phyloP scores from a whole-genome alignment of 2,113 vertebrate genomes.

The Pycnonotus jocosus region DNA sequence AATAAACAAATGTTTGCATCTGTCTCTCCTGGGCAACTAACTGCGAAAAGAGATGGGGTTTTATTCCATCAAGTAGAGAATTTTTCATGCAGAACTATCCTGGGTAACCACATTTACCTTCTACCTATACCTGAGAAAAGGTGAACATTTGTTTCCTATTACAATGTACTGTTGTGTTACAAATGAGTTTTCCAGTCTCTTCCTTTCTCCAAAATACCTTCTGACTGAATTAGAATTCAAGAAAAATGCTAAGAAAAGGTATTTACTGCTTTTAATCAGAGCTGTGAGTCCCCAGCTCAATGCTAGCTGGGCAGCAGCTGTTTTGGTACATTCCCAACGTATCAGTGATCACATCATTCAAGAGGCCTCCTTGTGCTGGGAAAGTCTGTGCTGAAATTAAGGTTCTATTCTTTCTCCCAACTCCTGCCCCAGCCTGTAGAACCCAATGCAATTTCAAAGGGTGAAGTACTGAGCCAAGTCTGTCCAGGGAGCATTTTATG shows the following conservation, averaged over 20 bases:
- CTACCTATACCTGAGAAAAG: background rate
- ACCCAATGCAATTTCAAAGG: background rate
- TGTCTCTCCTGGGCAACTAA: background rate
- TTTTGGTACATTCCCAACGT: background rate
- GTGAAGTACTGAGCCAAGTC: background rate
- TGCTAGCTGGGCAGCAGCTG: background rate
- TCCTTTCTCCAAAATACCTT: background rate
- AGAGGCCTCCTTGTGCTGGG: background rate
- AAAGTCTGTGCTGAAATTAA: background rate
- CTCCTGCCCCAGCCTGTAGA: background rate
- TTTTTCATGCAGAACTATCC: background rate
- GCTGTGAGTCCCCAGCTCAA: background rate
- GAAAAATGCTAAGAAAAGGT: background rate
- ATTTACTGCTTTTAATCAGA: background rate
- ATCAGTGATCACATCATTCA: background rate
- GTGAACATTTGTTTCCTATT: background rate
- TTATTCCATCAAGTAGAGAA: background rate
- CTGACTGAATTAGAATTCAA: background rate
- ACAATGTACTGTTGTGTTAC: background rate
- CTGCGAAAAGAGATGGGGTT: background rate
- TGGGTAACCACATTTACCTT: background rate
- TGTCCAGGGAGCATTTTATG: background rate
- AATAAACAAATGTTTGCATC: background rate
- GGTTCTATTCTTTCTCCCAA: background rate
- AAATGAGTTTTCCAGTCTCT: background rate